phyloP scores from a whole-genome alignment of 2,797 vertebrate species.

The Sebastes nivosus region DNA sequence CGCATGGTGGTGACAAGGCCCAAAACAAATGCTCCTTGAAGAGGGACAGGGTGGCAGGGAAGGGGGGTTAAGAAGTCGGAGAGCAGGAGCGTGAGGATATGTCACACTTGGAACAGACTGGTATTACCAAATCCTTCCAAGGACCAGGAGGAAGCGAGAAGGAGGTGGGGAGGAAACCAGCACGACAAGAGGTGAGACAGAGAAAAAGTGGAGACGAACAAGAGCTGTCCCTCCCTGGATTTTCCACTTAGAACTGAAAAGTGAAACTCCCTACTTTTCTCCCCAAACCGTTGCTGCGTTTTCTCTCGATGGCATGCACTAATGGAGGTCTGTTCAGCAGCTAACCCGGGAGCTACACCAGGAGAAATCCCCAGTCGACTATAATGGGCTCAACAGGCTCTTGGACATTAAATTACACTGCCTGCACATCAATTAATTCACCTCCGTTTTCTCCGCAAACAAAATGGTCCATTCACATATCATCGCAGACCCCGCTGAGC shows the following conservation, averaged over 20 bases:
- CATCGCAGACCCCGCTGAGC: slow-evolving; percentile 54
- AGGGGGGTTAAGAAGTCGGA: slow-evolving; percentile 6
- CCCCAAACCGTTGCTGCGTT: not conserved
- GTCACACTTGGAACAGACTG: slow-evolving; percentile 76
- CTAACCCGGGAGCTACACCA: slow-evolving; percentile 29
- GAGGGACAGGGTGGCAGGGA: slow-evolving; percentile 44
- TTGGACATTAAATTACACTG: slow-evolving; percentile 65
- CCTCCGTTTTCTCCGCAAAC: slow-evolving; percentile 74
- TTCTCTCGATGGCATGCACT: not conserved
- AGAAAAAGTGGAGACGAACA: slow-evolving; percentile 34
- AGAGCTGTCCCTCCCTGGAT: slow-evolving; percentile 23
- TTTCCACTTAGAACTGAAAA: slow-evolving; percentile 45
- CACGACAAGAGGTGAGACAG: slow-evolving; percentile 49
- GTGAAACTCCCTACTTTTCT: slow-evolving; percentile 13
- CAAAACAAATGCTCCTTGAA: slow-evolving; percentile 78
- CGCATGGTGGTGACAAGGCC: slow-evolving; percentile 67
- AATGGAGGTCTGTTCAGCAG: slow-evolving; percentile 47
- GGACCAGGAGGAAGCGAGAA: slow-evolving; percentile 32
- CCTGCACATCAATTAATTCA: slow-evolving; percentile 71
- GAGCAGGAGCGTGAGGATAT: slow-evolving; percentile 45
- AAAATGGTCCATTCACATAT: slow-evolving; percentile 70
- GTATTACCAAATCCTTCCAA: slow-evolving; percentile 75
- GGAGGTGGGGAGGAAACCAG: slow-evolving; percentile 47
- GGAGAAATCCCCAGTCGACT: slow-evolving; percentile 40
- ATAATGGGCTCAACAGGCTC: slow-evolving; percentile 51